Evolutionary conservation across 2,888 invertebrate genomes (phyloP), one percentile per base, ranked within the genome.

Genomic region (Chrysodeixis includens): DNA sequence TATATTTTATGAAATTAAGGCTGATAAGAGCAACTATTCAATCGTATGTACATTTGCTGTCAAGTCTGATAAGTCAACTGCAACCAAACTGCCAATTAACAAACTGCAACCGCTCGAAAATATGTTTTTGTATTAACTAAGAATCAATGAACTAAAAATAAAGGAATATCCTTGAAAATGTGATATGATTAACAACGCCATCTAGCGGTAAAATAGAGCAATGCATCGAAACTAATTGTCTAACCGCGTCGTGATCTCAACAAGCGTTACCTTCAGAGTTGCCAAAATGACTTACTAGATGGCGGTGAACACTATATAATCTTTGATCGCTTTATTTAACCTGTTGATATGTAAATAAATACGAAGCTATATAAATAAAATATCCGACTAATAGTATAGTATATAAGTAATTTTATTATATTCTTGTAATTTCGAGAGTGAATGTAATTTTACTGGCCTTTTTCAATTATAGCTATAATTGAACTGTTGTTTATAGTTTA

Each of bases 211-310:
- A 20, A 20, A 20, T 9, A 16, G 10, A 18, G 10, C 20, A 59
- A 56, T 53, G 55, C 80, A 74, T 69, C 78, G 73, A 79, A 74
- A 56, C n/a, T 10, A 46, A 70, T n/a, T 40, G 44, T 55, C 46
- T 5, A 20, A 55, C 46, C 16, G 35, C 12, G 16, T 12, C 53
- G 58, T 69, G 80, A 78, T 78, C 76, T 80, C 79, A 76, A 60
- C 16, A 62, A 76, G 61, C 51, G 54, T 59, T 62, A 58, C 26
- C 40, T 18, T 4, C 22, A 16, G 60, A 65, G 61, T 59, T 77
- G 51, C 44, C 32, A 46, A 35, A 1, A 32, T 0, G 14, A 56
- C 14, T 35, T 14, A 60, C 69, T 69, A 81, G 81, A 76, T 78
- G 81, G 71, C 79, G 54, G 16, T 69, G 52, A 56, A 58, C 0